These are phyloP conservation scores for Potamarius usumacintae DNA, from an alignment of 2,113 vertebrate genomes.

Conservation along the genomic window DNA sequence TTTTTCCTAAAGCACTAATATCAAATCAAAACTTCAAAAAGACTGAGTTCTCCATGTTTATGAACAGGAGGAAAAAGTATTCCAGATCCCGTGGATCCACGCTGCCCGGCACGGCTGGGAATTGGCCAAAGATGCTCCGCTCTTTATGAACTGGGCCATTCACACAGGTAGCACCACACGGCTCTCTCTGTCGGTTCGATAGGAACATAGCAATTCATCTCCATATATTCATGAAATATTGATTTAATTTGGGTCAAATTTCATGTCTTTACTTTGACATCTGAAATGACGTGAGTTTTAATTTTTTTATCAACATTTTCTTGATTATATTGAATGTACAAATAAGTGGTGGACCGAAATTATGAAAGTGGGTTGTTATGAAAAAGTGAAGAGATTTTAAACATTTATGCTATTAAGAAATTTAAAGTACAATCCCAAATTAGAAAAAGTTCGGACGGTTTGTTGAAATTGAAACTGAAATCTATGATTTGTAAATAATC, in stretches of 20 bases:
- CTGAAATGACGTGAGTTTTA: not conserved
- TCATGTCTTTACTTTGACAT: not conserved
- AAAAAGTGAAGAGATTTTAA: not conserved
- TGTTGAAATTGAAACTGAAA: no score
- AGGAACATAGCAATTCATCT: not conserved
- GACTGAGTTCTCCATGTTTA: not conserved
- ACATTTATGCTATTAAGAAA: not conserved
- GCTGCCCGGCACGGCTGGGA: constrained; percentile 87
- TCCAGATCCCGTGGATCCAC: constrained; percentile 91
- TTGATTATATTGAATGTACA: not conserved
- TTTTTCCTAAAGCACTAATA: not conserved
- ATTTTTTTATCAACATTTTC: not conserved
- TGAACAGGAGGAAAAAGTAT: constrained; percentile 83
- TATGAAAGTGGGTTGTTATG: not conserved
- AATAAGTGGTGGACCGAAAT: not conserved
- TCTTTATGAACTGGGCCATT: constrained; percentile 88
- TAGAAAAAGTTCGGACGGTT: no score
- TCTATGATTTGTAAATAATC: no score
- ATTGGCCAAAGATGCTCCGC: constrained; percentile 85
- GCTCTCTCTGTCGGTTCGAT: not conserved
- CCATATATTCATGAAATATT: not conserved
- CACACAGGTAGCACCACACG: constrained; percentile 77
- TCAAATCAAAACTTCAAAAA: not conserved
- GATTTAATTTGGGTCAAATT: not conserved
- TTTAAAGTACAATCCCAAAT: no score